Evolutionary conservation across 1,140 invertebrate genomes (phyloP), one percentile per base, ranked within the genome.

Genomic region (Cryptotermes secundus): DNA sequence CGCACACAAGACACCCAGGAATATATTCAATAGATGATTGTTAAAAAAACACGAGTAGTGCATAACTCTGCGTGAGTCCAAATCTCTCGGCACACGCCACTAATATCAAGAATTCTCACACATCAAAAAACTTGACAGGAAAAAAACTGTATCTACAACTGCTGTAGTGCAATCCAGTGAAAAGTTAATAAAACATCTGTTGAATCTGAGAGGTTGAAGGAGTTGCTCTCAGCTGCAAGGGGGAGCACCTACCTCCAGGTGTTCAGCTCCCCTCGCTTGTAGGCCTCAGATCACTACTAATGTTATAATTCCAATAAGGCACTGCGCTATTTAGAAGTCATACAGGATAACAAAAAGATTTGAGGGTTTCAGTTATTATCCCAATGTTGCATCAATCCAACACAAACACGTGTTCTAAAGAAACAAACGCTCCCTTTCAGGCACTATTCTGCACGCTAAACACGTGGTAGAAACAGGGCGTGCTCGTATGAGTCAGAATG

Each of bases 101-200:
- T 42, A 82, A 45, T 53, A 45, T 42, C 38, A 81, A 36, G 45
- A 45, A 45, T 38, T 49, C 36, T 82, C 80, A 82, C 81, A 82
- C 45, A 82, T 31, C 81, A 82, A 45, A 82, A 82, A 82, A 82
- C 81, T 45, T 19, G 38, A 45, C 81, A 82, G 42, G 45, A 82
- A 45, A 45, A 82, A 53, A 82, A 82, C 24, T 82, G 45, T 82
- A 84, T 84, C 83, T 84, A 84, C 83, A 79, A 80, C 80, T 84
- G 83, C 83, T 80, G 83, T 82, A 84, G 83, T 84, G 83, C 83
- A 84, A 72, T 72, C 42, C 59, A 84, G 83, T 84, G 83, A 65
- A 79, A 49, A 59, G 38, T 36, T 79, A 84, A 84, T 79, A n/a
- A 84, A 49, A 38, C 81, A 45, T 45, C 59, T 38, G 72, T 84